These are phyloP conservation scores for Rhynchonycteris naso DNA, from an alignment of 2,797 vertebrate genomes.

Conservation along the genomic window DNA sequence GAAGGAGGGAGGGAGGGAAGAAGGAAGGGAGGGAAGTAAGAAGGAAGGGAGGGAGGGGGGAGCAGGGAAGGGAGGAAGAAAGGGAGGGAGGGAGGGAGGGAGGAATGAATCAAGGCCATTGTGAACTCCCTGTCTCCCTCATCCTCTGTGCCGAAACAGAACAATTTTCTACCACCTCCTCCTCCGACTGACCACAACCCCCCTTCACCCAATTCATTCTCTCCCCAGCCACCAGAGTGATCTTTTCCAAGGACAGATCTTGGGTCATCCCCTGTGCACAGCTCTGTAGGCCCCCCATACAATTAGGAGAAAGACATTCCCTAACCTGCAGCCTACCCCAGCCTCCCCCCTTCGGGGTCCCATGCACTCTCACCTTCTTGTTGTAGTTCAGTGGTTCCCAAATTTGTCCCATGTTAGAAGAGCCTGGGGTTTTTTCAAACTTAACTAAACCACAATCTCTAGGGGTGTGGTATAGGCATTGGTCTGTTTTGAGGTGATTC, in stretches of 20 bases:
- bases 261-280: not conserved
- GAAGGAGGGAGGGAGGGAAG: too few species aligned
- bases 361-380: not conserved
- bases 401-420: not conserved
- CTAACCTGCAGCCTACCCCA: not conserved
- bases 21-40: too few species aligned
- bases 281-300: accelerated
- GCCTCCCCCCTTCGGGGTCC: not conserved
- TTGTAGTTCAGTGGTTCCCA: not conserved
- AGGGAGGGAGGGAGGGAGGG: too few species aligned
- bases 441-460: not conserved
- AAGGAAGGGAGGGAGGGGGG: too few species aligned
- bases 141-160: not conserved
- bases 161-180: not conserved
- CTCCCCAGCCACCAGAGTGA: not conserved
- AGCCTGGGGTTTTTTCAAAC: not conserved
- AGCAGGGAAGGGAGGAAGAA: too few species aligned
- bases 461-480: not conserved
- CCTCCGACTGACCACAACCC: not conserved
- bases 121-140: not conserved
- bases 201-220: not conserved
- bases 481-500: not conserved
- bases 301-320: not conserved
- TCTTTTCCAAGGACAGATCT: not conserved
- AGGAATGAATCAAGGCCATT: too few species aligned